Evolutionary conservation across 2,797 vertebrate species (phyloP).

Genomic region (Manis pentadactyla): DNA sequence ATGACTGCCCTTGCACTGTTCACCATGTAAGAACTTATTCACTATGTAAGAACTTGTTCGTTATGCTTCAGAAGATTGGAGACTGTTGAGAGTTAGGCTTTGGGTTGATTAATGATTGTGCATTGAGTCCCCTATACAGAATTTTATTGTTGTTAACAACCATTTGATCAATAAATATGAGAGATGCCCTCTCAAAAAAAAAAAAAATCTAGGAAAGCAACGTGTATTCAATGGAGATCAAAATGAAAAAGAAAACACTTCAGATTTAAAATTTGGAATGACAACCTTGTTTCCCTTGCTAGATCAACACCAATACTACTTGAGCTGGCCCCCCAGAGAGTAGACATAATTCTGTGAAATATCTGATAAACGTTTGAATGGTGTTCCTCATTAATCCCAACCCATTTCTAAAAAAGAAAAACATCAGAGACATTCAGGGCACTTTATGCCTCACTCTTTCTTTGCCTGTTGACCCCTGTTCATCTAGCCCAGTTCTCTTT

Average conservation of each 20-base stretch:
- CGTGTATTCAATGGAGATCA: background rate
- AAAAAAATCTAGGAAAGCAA: background rate
- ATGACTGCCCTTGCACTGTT: too few species aligned
- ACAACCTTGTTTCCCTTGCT: background rate
- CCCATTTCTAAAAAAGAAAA: constrained; percentile 27
- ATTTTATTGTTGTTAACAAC: too few species aligned
- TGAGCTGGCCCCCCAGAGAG: background rate
- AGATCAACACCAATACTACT: background rate
- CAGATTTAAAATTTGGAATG: background rate
- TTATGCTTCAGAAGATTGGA: too few species aligned
- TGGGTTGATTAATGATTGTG: too few species aligned
- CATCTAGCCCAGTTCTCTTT: background rate
- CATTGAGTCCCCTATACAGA: too few species aligned
- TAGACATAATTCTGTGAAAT: background rate
- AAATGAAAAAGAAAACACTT: background rate
- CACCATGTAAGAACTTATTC: too few species aligned
- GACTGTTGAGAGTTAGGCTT: too few species aligned
- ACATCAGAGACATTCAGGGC: background rate
- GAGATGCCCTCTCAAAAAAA: too few species aligned
- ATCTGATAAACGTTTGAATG: background rate
- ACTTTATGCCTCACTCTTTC: background rate
- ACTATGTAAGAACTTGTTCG: too few species aligned
- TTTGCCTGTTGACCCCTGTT: background rate
- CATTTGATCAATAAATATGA: too few species aligned
- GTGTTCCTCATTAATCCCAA: constrained; percentile 16